phyloP scores from a whole-genome alignment of 2,797 vertebrate species.

The Hydrocynus forskahlii region DNA sequence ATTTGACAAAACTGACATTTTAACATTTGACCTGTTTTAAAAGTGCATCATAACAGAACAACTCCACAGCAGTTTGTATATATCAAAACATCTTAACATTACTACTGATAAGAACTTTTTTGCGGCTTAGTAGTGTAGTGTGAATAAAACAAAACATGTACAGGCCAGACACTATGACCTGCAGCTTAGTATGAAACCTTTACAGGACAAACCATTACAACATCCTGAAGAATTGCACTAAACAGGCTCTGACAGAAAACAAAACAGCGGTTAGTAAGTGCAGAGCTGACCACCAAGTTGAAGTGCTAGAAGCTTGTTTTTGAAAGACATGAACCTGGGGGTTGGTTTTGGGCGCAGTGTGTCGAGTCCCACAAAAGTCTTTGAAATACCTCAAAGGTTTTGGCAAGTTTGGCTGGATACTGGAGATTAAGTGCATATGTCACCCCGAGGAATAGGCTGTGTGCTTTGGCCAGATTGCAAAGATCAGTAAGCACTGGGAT shows the following conservation, averaged over 20 bases:
- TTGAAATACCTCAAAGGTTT: constrained; percentile 47
- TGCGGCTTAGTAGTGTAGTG: no score
- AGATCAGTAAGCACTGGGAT: constrained; percentile 42
- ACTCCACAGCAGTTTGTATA: no score
- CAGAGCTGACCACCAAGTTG: background rate
- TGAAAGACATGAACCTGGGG: constrained; percentile 9
- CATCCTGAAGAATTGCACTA: no score
- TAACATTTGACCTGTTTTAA: no score
- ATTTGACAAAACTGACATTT: no score
- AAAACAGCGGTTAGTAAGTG: background rate
- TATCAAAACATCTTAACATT: no score
- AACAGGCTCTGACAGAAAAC: background rate
- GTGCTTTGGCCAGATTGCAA: constrained; percentile 34
- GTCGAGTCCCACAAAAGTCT: constrained; percentile 47
- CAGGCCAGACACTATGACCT: no score
- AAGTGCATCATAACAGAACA: no score
- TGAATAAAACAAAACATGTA: no score
- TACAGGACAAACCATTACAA: no score
- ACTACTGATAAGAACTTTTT: no score
- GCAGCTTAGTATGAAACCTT: no score
- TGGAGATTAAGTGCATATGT: constrained; percentile 31
- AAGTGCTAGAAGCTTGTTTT: constrained; percentile 40
- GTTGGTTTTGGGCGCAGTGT: constrained; percentile 19
- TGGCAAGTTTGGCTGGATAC: constrained; percentile 46
- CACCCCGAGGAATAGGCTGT: constrained; percentile 6